Evolutionary conservation across 2,888 invertebrate genomes (phyloP), one percentile per base, ranked within the genome.

Genomic region (Leptinotarsa haldemani): DNA sequence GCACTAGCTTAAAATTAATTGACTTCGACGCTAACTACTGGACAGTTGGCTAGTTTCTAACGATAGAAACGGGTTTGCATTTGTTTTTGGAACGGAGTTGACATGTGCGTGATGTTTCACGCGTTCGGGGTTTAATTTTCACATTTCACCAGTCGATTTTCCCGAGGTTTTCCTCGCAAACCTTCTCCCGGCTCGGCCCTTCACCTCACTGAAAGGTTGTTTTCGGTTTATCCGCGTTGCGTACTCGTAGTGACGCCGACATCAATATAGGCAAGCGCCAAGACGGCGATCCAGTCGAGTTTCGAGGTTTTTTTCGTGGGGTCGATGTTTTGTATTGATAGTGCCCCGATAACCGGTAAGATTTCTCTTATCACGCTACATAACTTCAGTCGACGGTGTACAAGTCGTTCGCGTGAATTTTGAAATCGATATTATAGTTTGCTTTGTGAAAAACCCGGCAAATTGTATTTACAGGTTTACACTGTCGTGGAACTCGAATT

Each of bases 181-280:
- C 63, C 68, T 20, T 61, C 47, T 25, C 65, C 40, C 66, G 58
- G 20, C 71, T 63, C 71, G 68, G 67, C 68, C 65, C 58, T 71
- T 71, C 67, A 63, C 50, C 75, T 67, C 66, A 66, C 73, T 74
- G 66, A 66, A 68, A 47, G 48, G 73, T 67, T 66, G 74, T 68
- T 71, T 65, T 67, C 68, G 71, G 68, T 69, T 47, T 74, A 63
- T 64, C 52, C 56, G 68, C 74, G 70, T 68, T 68, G 74, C 74
- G 73, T 73, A 68, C 22, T 56, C 53, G 56, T 15, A n/a, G 53
- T 18, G 30, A 63, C 69, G 67, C 30, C 73, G 69, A 71, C 77
- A 76, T 78, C 79, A 76, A 79, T 78, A 79, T 73, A 63, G 66
- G 78, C 40, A 16, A 68, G 68, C 74, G 74, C 76, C 73, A 70